Conservation (phyloP, 2,113 vertebrate species). For the Bufo gargarizans region DNA sequence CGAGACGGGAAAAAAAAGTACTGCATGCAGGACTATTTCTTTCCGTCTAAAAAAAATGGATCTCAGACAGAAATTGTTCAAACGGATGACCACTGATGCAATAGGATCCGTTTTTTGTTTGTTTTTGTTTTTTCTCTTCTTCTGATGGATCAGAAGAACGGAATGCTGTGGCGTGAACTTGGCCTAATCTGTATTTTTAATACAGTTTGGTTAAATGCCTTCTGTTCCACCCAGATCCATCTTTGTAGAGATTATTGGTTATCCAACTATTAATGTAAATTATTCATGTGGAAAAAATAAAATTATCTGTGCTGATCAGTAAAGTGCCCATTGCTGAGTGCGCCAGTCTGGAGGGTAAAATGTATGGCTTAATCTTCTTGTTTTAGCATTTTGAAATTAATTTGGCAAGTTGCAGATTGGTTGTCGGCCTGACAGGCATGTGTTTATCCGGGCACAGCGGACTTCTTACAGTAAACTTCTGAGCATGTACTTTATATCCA, state of each 20-base stretch:
- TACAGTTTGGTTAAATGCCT: neutral
- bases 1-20: too few relatives aligned
- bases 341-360: neutral
- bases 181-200: neutral
- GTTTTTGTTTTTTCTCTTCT: too few relatives aligned
- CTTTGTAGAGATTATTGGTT: neutral
- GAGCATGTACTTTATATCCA: neutral
- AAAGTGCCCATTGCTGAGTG: neutral
- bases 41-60: too few relatives aligned
- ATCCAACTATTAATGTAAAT: neutral
- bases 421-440: constrained; percentile 1
- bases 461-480: neutral
- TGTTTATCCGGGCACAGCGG: neutral
- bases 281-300: neutral
- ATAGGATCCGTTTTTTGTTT: too few relatives aligned
- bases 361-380: neutral
- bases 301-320: neutral
- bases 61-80: too few relatives aligned
- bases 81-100: too few relatives aligned
- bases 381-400: neutral
- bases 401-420: constrained; percentile 5
- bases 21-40: too few relatives aligned
- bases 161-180: too few relatives aligned
- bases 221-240: neutral
- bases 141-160: too few relatives aligned